phyloP scores from a whole-genome alignment of 2,888 invertebrate genomes.

The Ennomos quercinarius region DNA sequence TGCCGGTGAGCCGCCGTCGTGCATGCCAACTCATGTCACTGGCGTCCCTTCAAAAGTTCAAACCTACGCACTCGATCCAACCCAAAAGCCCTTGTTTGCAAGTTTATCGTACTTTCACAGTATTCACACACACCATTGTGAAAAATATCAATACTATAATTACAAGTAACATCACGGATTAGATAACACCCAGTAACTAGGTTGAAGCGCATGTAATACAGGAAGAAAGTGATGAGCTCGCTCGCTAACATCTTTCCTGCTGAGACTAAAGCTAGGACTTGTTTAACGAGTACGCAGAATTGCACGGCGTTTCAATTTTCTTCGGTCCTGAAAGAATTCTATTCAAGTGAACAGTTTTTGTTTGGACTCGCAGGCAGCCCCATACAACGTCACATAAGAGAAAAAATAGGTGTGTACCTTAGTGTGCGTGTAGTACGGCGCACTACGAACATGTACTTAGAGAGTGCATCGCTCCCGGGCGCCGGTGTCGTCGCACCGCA shows the following conservation, averaged over 20 bases:
- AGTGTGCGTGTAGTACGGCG: slow-evolving; percentile 79
- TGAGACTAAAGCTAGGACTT: slow-evolving; percentile 26
- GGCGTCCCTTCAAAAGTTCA: neutral
- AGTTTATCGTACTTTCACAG: slow-evolving; percentile 19
- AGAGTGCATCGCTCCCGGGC: slow-evolving; percentile 85
- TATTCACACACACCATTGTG: slow-evolving; percentile 18
- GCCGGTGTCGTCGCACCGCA: slow-evolving; percentile 84
- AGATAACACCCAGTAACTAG: slow-evolving; percentile 29
- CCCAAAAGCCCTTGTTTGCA: slow-evolving; percentile 13
- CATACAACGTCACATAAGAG: slow-evolving; percentile 68
- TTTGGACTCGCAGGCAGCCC: slow-evolving; percentile 65
- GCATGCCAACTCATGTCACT: slow-evolving; percentile 7
- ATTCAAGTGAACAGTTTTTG: slow-evolving; percentile 68
- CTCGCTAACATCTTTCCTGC: slow-evolving; percentile 13
- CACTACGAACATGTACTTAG: slow-evolving; percentile 73
- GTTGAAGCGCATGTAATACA: slow-evolving; percentile 36
- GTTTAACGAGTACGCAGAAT: slow-evolving; percentile 37
- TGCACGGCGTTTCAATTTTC: slow-evolving; percentile 63
- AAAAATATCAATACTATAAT: slow-evolving; percentile 21
- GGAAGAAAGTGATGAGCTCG: slow-evolving; percentile 35
- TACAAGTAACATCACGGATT: slow-evolving; percentile 22
- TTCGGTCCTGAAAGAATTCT: slow-evolving; percentile 66
- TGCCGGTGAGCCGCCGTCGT: slow-evolving; percentile 16
- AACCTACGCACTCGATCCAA: slow-evolving; percentile 5
- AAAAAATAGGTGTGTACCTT: slow-evolving; percentile 74